Evolutionary conservation across 1,140 invertebrate species (phyloP).

Genomic region (Drosophila hydei): DNA sequence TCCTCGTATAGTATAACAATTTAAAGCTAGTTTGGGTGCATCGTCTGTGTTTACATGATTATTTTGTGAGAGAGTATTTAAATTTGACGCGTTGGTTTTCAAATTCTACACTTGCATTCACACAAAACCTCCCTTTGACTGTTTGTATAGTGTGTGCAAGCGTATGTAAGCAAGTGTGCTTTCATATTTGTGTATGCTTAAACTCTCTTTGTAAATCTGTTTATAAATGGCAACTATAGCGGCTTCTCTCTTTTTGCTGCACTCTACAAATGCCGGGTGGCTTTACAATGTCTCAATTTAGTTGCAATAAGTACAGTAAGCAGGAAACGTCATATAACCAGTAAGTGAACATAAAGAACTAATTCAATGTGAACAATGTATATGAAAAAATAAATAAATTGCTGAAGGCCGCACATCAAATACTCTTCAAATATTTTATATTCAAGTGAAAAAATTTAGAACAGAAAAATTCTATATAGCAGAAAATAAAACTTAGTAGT

Average conservation of each 20-base stretch:
- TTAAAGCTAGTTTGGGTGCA: too few relatives aligned
- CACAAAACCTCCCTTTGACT: too few relatives aligned
- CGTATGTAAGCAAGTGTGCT: neutral
- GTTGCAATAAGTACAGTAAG: neutral
- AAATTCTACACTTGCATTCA: too few relatives aligned
- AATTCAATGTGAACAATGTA: constrained; percentile 1
- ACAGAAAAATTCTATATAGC: too few relatives aligned
- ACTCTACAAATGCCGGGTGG: neutral
- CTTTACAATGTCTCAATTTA: constrained; percentile 2
- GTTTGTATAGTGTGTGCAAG: too few relatives aligned
- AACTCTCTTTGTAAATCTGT: neutral
- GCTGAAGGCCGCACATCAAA: neutral
- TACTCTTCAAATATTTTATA: neutral
- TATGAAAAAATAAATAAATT: neutral
- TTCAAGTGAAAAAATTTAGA: too few relatives aligned
- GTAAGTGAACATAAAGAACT: neutral
- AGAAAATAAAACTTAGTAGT: too few relatives aligned
- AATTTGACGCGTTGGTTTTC: too few relatives aligned
- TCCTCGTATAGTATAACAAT: too few relatives aligned
- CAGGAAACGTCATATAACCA: neutral
- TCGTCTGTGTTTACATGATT: too few relatives aligned
- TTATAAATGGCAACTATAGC: neutral
- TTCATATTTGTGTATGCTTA: neutral
- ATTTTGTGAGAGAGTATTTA: too few relatives aligned
- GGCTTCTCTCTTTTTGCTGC: neutral